These are phyloP conservation scores for Xestia c-nigrum DNA, from an alignment of 2,888 invertebrate genomes.

Conservation along the genomic window DNA sequence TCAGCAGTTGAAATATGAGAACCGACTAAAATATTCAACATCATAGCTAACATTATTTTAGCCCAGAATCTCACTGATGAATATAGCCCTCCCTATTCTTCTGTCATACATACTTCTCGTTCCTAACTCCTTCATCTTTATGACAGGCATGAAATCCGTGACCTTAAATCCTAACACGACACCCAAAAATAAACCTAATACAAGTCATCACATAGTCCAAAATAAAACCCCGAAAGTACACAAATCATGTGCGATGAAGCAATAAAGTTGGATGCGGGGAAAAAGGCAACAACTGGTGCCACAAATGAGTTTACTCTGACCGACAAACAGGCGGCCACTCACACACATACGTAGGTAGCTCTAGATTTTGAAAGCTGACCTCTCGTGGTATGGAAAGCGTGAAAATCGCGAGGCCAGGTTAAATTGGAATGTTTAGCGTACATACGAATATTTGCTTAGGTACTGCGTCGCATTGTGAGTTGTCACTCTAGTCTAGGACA, in stretches of 20 bases:
- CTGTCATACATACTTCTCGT: too few species aligned
- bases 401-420: background rate
- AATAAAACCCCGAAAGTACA: constrained; percentile 44
- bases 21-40: background rate
- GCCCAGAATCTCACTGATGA: background rate
- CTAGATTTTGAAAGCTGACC: background rate
- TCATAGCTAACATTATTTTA: background rate
- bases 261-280: constrained; percentile 46
- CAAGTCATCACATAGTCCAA: constrained; percentile 5
- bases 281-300: constrained; percentile 47
- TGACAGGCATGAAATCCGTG: background rate
- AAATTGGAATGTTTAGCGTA: background rate
- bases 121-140: background rate
- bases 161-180: background rate
- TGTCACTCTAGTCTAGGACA: background rate
- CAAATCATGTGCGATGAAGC: constrained; percentile 53
- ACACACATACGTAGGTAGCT: background rate
- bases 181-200: constrained; percentile 18
- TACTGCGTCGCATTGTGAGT: background rate
- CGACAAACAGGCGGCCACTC: constrained; percentile 35
- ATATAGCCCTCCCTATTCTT: background rate
- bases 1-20: background rate
- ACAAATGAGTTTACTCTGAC: constrained; percentile 59
- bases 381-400: background rate
- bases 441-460: background rate